Evolutionary conservation across 2,888 invertebrate genomes (phyloP), one percentile per base, ranked within the genome.

Genomic region (Morpho helenor): DNA sequence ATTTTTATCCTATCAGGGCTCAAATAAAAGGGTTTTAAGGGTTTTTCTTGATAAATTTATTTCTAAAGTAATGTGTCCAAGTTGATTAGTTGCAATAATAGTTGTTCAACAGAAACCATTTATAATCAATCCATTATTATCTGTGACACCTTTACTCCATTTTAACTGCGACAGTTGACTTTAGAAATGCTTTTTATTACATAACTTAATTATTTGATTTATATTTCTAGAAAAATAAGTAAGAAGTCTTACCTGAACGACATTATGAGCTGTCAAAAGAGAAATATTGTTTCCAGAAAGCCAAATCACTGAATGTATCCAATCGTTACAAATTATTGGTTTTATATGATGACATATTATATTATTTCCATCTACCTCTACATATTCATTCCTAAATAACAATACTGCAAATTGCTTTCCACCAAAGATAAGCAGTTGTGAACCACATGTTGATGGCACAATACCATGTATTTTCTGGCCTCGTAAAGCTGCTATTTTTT

Each of bases 181-280:
- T 3, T 23, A 23, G 4, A 23, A 23, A 23, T 4, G 2, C 3
- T 23, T 23, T 23, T 23, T 23, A n/a, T n/a, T n/a, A n/a, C n/a
- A n/a, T 5, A 5, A 31, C 5, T 31, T 31, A 3, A 31, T 5
- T 31, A 5, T 31, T 43, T 6, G 3, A 43, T 4, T 43, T 43
- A 43, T 43, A 3, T 43, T 43, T n/a, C 5, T 10, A 40, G n/a
- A n/a, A 16, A 53, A 50, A 39, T 7, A 39, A 10, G 16, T 16
- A 16, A 16, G 16, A 16, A 16, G 8, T 56, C 48, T 70, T 67
- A 88, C 90, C 74, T 92, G 78, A 2, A 94, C 87, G 53, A 92
- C 90, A 84, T 95, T 95, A 67, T 95, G 94, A 51, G 94, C 93
- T 51, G 93, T 93, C 48, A 95, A 86, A 40, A 94, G 69, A 2